These are phyloP conservation scores for Caenorhabditis plicata DNA, from an alignment of 2,888 invertebrate species.

Conservation along the genomic window DNA sequence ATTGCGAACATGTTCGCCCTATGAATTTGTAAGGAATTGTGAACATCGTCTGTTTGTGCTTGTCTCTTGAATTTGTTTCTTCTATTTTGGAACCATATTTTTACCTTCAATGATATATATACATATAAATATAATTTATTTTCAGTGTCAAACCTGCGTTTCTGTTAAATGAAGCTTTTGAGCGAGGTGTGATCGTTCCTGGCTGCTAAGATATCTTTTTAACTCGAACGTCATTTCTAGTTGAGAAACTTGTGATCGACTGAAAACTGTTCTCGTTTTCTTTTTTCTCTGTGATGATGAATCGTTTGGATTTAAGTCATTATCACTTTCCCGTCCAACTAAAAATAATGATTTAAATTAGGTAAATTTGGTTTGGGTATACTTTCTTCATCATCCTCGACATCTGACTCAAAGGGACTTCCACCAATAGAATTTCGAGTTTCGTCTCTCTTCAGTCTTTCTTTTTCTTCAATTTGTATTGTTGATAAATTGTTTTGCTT, in stretches of 20 bases:
- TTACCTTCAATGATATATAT: no score
- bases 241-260: slow-evolving; percentile 59
- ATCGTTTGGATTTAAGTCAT: slow-evolving; percentile 35
- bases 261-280: slow-evolving; percentile 64
- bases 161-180: slow-evolving; percentile 54
- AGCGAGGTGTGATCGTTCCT: slow-evolving; percentile 55
- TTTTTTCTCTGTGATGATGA: slow-evolving; percentile 51
- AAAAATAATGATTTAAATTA: not conserved
- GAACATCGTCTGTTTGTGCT: slow-evolving; percentile 40
- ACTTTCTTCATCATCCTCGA: slow-evolving; percentile 40
- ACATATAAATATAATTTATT: no score
- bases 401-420: slow-evolving; percentile 47
- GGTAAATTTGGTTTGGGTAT: not conserved
- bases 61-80: slow-evolving; percentile 60
- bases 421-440: slow-evolving; percentile 39
- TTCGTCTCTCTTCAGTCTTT: slow-evolving; percentile 8
- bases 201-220: slow-evolving; percentile 57
- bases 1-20: slow-evolving; percentile 27
- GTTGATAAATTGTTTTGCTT: no score
- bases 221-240: slow-evolving; percentile 56
- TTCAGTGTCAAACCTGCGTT: no score
- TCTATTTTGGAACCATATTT: slow-evolving; percentile 64
- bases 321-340: slow-evolving; percentile 40
- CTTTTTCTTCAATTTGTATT: no score
- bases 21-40: slow-evolving; percentile 30